Evolutionary conservation across 1,140 invertebrate species (phyloP), one percentile per base, ranked within the genome.

Genomic region (Cherax destructor): DNA sequence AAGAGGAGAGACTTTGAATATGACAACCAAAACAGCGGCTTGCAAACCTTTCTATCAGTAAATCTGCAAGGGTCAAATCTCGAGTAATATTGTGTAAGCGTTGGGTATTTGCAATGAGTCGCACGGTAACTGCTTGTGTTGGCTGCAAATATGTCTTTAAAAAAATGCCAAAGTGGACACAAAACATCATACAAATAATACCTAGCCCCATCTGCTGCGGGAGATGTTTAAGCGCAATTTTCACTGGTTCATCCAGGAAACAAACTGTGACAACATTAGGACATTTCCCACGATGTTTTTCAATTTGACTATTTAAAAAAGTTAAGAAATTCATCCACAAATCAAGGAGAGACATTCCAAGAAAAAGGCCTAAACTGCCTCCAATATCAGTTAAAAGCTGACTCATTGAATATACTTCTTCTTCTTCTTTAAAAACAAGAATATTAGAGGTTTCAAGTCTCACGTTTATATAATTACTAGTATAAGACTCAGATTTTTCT

Each of bases 361-460:
- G 86, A 47, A 79, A 88, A 7, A 88, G 41, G 30, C 86, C 86
- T 21, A 88, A 59, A 24, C 77, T 80, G 5, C 86, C 86, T 4
- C 86, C 77, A 24, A 80, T 80, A 56, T 88, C 78, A 18, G 78
- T 13, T 24, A 86, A 41, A 52, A 86, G 76, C 18, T 61, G 85
- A n/a, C 50, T 78, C n/a, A 78, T 5, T 16, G 86, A 78, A 24
- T 88, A 88, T 13, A 88, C 47, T n/a, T 88, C 61, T 52, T 59
- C 18, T 52, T 87, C 86, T 47, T 4, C 50, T 9, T 77, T 50
- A 13, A 56, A 56, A 4, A 79, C 50, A n/a, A 49, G 16, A 11
- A 47, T n/a, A 6, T 41, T 4, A 7, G 13, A 50, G 6, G 3
- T 79, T 9, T 7, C 49, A 30, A 7, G 16, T 49, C 5, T 16